Percentiles rank a stretch among this genome's conserved stretches.
These are phyloP conservation scores for Gymnothorax javanicus DNA, from an alignment of 2,797 vertebrate genomes.

Conservation along the genomic window DNA sequence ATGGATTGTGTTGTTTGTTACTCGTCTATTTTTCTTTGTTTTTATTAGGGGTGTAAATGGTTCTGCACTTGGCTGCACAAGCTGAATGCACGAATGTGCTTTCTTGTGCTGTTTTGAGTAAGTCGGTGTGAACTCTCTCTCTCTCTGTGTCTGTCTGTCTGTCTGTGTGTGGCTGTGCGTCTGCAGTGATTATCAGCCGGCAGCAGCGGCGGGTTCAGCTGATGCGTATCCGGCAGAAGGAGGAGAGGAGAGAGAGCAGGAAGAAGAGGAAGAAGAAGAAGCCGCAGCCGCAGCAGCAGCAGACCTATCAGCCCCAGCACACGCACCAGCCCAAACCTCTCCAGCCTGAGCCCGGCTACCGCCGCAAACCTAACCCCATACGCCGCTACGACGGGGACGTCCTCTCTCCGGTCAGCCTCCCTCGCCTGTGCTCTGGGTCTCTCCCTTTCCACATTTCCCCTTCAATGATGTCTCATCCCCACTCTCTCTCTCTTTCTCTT, in stretches of 20 bases:
- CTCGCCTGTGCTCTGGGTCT: neutral
- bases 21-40: too few relatives aligned
- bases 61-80: too few relatives aligned
- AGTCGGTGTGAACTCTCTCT: too few relatives aligned
- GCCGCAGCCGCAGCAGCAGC: slow-evolving; percentile 57
- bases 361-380: slow-evolving; percentile 93
- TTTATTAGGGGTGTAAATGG: too few relatives aligned
- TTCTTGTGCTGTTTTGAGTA: too few relatives aligned
- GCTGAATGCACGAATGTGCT: too few relatives aligned
- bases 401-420: slow-evolving; percentile 87
- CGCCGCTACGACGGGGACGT: slow-evolving; percentile 96
- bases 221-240: slow-evolving; percentile 93
- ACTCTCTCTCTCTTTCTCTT: too few relatives aligned
- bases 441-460: neutral
- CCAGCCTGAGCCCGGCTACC: slow-evolving; percentile 86
- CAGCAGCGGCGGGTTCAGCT: slow-evolving; percentile 91
- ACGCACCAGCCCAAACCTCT: slow-evolving; percentile 79
- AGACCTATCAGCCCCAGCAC: slow-evolving; percentile 61
- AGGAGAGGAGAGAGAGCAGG: slow-evolving; percentile 86
- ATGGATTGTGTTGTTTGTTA: too few relatives aligned
- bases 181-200: slow-evolving; percentile 91
- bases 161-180: neutral
- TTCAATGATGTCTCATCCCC: too few relatives aligned
- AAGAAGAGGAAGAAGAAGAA: slow-evolving; percentile 77
- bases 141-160: neutral